Evolutionary conservation across 2,888 invertebrate species (phyloP), one percentile per base, ranked within the genome.

Genomic region (Pemphredon lugubris): DNA sequence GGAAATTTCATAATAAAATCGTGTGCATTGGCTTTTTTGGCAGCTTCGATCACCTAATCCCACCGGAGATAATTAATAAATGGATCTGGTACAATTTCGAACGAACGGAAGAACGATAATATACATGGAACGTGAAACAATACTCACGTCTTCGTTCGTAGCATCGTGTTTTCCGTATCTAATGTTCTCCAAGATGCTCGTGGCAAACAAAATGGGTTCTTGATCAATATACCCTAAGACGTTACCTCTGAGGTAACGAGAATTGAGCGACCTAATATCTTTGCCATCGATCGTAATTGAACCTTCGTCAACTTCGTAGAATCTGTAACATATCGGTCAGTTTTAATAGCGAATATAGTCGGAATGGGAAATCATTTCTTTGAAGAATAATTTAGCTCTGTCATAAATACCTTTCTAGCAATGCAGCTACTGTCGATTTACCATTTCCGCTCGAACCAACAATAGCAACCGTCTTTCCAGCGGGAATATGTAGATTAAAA

Each of bases 371-470:
- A n/a, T n/a, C n/a, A n/a, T n/a, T n/a, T n/a, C n/a, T n/a, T n/a
- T n/a, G n/a, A n/a, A n/a, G n/a, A n/a, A n/a, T n/a, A n/a, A n/a
- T n/a, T n/a, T n/a, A n/a, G n/a, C n/a, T n/a, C n/a, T n/a, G n/a
- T n/a, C n/a, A 37, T 23, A 67, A 23, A n/a, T 86, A 95, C 92
- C 97, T 94, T 91, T 98, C 98, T 47, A 99, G 90, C 37, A 99
- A 91, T 0, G 95, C 93, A 1, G 95, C 97, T 16, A 98, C 93
- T 0, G 98, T 99, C 0, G 97, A 97, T 91, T 99, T 99, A 0
- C 98, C 98, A 86, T 96, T 97, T 1, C 98, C 98, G 39, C 97
- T 98, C 0, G 96, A 93, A 0, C 98, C 97, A 23, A 98, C 98
- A 32, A 99, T 93, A 0, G 98, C 98, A 0, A 98, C 94, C 0